Evolutionary conservation across 2,888 invertebrate genomes (phyloP).

Genomic region (Lottia gigantea): DNA sequence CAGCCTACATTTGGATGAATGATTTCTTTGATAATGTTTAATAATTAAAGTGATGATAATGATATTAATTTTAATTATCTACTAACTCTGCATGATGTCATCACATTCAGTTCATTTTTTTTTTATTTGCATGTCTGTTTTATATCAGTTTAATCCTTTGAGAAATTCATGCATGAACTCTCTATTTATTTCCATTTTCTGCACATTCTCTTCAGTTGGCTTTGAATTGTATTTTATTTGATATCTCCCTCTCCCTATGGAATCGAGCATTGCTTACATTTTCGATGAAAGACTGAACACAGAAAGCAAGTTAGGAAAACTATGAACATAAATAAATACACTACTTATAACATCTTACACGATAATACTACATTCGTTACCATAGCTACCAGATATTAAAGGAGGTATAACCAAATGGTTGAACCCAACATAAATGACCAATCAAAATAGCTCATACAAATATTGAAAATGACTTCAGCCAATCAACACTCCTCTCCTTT

Average conservation of each 20-base stretch:
- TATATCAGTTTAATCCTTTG: not conserved
- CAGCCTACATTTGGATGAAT: too few species aligned
- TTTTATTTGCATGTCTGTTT: conserved; percentile 7
- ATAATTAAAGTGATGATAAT: too few species aligned
- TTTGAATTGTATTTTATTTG: not conserved
- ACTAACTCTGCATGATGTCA: conserved; percentile 1
- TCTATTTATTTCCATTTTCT: not conserved
- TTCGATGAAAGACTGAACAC: too few species aligned
- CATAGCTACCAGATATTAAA: conserved; percentile 1
- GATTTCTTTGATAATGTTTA: too few species aligned
- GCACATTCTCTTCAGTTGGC: not conserved
- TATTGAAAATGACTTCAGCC: not conserved
- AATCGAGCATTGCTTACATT: too few species aligned
- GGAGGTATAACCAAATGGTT: not conserved
- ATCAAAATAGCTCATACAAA: not conserved
- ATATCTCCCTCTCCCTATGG: conserved; percentile 12
- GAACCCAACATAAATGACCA: conserved; percentile 2
- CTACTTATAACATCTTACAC: too few species aligned
- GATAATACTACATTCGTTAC: not conserved
- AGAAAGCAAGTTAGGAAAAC: too few species aligned
- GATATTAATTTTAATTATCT: not conserved
- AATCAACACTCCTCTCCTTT: not conserved
- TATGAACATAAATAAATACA: too few species aligned
- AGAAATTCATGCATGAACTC: not conserved
- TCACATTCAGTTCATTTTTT: not conserved